Evolutionary conservation across 2,113 vertebrate genomes (phyloP), one percentile per base, ranked within the genome.

Genomic region (Hydrochoerus hydrochaeris): DNA sequence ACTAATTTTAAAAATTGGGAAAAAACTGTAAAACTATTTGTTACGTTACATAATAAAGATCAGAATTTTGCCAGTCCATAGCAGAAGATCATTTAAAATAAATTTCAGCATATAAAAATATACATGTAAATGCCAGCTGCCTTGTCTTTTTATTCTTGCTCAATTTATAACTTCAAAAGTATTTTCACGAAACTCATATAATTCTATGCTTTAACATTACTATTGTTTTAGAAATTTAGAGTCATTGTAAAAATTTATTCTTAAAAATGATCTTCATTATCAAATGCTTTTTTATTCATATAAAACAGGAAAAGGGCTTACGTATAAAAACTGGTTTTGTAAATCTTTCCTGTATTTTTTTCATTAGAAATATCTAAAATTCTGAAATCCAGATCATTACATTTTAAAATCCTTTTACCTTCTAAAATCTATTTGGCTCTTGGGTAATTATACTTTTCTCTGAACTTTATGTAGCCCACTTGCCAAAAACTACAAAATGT

Each of bases 401-500:
- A 10, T 71, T 93, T 92, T 82, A 63, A 95, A 95, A 97, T 73
- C 5, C 14, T 82, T 93, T 71, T 87, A 30, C 60, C 49, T 24
- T 30, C 81, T 71, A 84, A 96, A 90, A 95, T 41, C 14, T 13
- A 97, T 24, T 62, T 88, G 57, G n/a, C 10, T 60, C 95, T 93
- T 91, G 14, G 60, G 52, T 54, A 90, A 90, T 90, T 41, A 69
- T 28, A 44, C n/a, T 73, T 67, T 90, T 78, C 63, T 90, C n/a
- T 63, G 11, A 89, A 81, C 49, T 49, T 88, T 85, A 46, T 94
- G 17, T 71, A 71, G 24, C 38, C 19, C 7, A 73, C 62, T 60
- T 92, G 54, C 14, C 88, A 88, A 97, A 92, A 80, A 69, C 54
- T 94, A 95, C 12, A 95, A 94, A 84, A 97, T 81, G n/a, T 13